Conservation (phyloP, 2,888 invertebrate species). For the Lasioglossum villosulum region DNA sequence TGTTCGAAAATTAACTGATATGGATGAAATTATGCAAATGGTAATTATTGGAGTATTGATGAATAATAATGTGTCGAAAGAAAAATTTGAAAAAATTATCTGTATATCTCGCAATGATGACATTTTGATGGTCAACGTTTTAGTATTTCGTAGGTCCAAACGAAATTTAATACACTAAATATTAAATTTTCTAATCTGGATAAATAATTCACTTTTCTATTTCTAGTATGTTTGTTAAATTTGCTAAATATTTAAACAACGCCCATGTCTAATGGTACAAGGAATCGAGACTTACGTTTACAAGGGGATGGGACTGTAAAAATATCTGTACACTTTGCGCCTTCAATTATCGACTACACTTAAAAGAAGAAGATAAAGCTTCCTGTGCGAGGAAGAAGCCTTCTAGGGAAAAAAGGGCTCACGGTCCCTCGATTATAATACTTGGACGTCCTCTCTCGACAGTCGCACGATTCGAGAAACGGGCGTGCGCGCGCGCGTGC, state of each 20-base stretch:
- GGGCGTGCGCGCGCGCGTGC: slow-evolving; percentile 12
- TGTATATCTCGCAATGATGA: too few relatives aligned
- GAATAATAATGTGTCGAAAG: too few relatives aligned
- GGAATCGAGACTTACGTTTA: slow-evolving; percentile 24
- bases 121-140: too few relatives aligned
- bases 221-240: not conserved
- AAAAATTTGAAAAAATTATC: too few relatives aligned
- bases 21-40: too few relatives aligned
- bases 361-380: slow-evolving; percentile 1
- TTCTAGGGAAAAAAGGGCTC: not conserved
- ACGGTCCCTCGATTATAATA: slow-evolving; percentile 31
- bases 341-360: slow-evolving; percentile 7
- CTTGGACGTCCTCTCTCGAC: slow-evolving; percentile 17
- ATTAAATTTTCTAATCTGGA: too few relatives aligned
- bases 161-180: too few relatives aligned
- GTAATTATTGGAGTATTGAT: too few relatives aligned
- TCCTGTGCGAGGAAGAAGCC: not conserved
- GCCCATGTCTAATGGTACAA: not conserved
- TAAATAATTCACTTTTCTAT: too few relatives aligned
- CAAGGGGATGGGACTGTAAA: slow-evolving; percentile 40
- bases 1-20: too few relatives aligned
- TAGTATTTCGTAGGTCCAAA: too few relatives aligned
- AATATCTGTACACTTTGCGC: slow-evolving; percentile 60
- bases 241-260: not conserved
- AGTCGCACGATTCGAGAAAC: not conserved